Percentiles rank a stretch among this genome's conserved stretches.
Evolutionary conservation across 2,888 invertebrate genomes (phyloP).

Genomic region (Yponomeuta malinellus): DNA sequence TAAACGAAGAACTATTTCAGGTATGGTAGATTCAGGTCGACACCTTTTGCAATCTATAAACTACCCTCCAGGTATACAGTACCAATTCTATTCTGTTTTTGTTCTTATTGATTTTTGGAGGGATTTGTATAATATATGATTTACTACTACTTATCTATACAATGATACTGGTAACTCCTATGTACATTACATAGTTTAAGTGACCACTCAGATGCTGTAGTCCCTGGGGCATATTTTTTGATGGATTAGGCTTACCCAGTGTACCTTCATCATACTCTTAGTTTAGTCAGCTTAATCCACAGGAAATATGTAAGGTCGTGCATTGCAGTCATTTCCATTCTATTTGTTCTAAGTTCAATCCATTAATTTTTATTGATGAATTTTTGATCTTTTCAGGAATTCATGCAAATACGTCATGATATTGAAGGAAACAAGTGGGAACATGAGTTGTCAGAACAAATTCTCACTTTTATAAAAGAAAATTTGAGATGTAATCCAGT

Average conservation of each 20-base stretch:
- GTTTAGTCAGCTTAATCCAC: no score
- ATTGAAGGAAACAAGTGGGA: slow-evolving; percentile 44
- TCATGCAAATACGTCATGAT: slow-evolving; percentile 49
- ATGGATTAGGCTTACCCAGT: no score
- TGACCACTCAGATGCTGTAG: no score
- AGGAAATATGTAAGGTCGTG: no score
- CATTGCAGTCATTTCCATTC: no score
- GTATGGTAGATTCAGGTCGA: slow-evolving; percentile 34
- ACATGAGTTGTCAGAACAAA: slow-evolving; percentile 43
- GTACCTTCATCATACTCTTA: no score
- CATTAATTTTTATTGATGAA: not conserved
- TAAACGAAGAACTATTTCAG: slow-evolving; percentile 50
- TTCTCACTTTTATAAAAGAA: slow-evolving; percentile 53
- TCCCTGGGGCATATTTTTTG: no score
- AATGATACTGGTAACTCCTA: no score
- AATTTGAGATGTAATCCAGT: slow-evolving; percentile 65
- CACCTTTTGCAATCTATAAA: not conserved
- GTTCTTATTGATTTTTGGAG: not conserved
- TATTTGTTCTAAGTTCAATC: not conserved
- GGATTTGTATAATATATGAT: no score
- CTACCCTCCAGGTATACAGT: not conserved
- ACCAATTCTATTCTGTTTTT: slow-evolving; percentile 14
- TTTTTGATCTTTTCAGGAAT: slow-evolving; percentile 43
- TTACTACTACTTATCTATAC: no score
- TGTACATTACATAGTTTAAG: no score